A percentile compares a stretch with the other conserved stretches of the same genome.
phyloP scores from a whole-genome alignment of 2,797 vertebrate genomes.

The Petrocephalus schoutedeni region DNA sequence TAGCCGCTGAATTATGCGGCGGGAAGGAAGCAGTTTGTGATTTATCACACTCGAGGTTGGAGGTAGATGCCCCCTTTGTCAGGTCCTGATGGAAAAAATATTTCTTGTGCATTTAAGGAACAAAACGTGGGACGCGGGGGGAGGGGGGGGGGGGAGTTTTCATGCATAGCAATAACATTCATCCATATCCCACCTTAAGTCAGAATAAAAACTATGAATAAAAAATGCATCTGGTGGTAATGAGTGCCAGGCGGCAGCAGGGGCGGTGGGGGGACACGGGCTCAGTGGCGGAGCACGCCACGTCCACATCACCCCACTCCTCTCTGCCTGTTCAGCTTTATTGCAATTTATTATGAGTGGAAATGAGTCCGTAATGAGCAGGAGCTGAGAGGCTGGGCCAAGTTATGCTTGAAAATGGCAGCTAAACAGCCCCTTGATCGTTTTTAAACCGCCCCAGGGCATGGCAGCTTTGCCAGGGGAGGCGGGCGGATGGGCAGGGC shows the following conservation, averaged over 20 bases:
- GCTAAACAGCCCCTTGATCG: constrained; percentile 61
- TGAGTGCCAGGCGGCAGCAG: constrained; percentile 57
- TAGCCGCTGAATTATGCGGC: constrained; percentile 65
- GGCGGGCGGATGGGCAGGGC: not conserved
- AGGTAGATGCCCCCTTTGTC: constrained; percentile 65
- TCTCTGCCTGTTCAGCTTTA: constrained; percentile 56
- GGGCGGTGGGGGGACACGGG: constrained; percentile 41
- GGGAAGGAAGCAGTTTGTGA: constrained; percentile 71
- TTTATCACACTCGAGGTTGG: constrained; percentile 70
- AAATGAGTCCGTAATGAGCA: constrained; percentile 62
- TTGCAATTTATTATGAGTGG: constrained; percentile 71
- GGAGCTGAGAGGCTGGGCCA: constrained; percentile 52
- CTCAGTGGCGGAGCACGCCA: constrained; percentile 57
- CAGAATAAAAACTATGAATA: constrained; percentile 71
- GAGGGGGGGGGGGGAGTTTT: constrained; percentile 42
- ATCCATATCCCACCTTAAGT: constrained; percentile 68
- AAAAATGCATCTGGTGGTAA: constrained; percentile 66
- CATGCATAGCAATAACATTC: constrained; percentile 73
- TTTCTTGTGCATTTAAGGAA: constrained; percentile 43
- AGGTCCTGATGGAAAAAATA: constrained; percentile 62
- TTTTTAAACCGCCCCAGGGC: constrained; percentile 58
- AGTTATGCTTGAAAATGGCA: constrained; percentile 73
- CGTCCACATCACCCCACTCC: constrained; percentile 56
- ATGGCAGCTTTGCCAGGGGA: not conserved
- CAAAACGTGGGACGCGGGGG: constrained; percentile 28